Evolutionary conservation across 2,797 vertebrate genomes (phyloP).

Genomic region (Halcyon chelicuti): DNA sequence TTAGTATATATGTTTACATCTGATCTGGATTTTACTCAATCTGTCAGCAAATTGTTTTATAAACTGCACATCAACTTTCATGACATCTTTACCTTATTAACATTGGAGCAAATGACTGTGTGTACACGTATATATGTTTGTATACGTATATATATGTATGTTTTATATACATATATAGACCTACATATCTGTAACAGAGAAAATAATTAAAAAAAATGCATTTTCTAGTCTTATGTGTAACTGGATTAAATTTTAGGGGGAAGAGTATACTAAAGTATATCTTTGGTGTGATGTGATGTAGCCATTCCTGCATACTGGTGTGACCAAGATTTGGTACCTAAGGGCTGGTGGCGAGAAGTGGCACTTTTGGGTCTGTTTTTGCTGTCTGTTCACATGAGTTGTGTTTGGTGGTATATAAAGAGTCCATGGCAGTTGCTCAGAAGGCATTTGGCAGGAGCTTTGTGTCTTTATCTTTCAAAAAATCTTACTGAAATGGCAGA

Average conservation of each 20-base stretch:
- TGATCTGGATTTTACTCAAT: neutral
- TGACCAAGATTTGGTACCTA: neutral
- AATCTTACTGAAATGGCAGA: neutral
- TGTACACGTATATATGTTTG: neutral
- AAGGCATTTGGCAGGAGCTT: neutral
- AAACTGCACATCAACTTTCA: neutral
- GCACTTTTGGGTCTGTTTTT: neutral
- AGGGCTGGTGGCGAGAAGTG: neutral
- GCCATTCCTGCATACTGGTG: neutral
- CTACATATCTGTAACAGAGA: neutral
- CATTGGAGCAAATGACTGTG: neutral
- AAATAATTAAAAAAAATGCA: neutral
- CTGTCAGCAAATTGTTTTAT: neutral
- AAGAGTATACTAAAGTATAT: neutral
- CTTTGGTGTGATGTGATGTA: neutral
- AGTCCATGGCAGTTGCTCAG: neutral
- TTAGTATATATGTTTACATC: neutral
- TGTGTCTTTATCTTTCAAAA: neutral
- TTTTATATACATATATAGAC: neutral
- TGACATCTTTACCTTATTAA: neutral
- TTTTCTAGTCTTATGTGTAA: neutral
- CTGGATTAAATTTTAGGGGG: fast-evolving
- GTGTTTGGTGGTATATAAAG: neutral
- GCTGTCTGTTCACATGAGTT: neutral
- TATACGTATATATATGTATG: no score